These are phyloP conservation scores for Rachycentron canadum DNA, from an alignment of 2,797 vertebrate species.

Conservation along the genomic window DNA sequence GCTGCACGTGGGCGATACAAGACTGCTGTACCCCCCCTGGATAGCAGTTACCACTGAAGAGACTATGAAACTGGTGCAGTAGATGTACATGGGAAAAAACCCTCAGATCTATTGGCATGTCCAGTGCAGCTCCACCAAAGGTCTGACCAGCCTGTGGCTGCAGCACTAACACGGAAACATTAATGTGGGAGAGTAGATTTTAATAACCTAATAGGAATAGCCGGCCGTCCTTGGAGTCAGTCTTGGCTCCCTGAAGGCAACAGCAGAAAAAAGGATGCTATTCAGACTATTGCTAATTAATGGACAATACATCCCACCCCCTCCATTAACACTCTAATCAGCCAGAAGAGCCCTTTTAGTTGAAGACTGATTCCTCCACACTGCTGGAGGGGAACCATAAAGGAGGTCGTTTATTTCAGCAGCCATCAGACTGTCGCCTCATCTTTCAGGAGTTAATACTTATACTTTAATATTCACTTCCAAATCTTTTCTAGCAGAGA, in stretches of 20 bases:
- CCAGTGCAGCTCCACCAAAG: conserved; percentile 24
- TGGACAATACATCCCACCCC: conserved; percentile 70
- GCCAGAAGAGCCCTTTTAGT: conserved; percentile 62
- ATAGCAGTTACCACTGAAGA: background rate
- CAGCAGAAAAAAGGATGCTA: conserved; percentile 45
- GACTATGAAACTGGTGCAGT: conserved; percentile 3
- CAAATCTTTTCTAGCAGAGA: conserved; percentile 5
- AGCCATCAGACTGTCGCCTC: conserved; percentile 33
- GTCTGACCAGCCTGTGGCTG: conserved; percentile 31
- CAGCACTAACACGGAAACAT: conserved; percentile 48
- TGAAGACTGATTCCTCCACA: conserved; percentile 43
- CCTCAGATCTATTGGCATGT: conserved; percentile 1
- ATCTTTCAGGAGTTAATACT: conserved; percentile 21
- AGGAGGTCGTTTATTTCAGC: conserved; percentile 40
- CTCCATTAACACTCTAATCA: conserved; percentile 72
- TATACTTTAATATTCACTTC: conserved; percentile 23
- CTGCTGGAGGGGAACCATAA: conserved; percentile 46
- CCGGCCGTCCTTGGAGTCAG: conserved; percentile 48
- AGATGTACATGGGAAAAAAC: conserved; percentile 20
- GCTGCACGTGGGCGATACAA: background rate
- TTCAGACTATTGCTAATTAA: conserved; percentile 68
- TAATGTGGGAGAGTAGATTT: conserved; percentile 49
- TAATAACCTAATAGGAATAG: conserved; percentile 49
- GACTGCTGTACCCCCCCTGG: background rate
- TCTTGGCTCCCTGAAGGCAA: conserved; percentile 53